phyloP scores from a whole-genome alignment of 2,888 invertebrate species.

The Scaptomyza flava region DNA sequence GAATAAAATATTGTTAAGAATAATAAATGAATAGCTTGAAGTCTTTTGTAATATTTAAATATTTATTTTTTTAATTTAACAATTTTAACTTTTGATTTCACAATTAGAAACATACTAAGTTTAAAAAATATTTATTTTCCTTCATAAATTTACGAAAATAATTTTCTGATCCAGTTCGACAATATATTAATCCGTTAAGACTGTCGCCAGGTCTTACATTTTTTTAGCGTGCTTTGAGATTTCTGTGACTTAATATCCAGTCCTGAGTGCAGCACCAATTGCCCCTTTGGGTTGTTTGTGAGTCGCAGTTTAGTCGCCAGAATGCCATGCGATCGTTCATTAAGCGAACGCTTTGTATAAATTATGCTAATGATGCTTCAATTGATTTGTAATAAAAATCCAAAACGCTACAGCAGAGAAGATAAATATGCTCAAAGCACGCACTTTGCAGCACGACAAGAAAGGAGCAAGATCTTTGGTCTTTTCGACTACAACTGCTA shows the following conservation, averaged over 20 bases:
- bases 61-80: too few species aligned
- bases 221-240: slow-evolving; percentile 11
- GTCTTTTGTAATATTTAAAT: too few species aligned
- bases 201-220: slow-evolving; percentile 2
- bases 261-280: slow-evolving; percentile 18
- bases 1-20: too few species aligned
- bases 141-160: too few species aligned
- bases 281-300: slow-evolving; percentile 8
- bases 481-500: slow-evolving; percentile 20
- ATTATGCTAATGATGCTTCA: slow-evolving; percentile 85
- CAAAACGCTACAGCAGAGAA: slow-evolving; percentile 78
- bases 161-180: slow-evolving; percentile 2
- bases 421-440: slow-evolving; percentile 84
- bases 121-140: too few species aligned
- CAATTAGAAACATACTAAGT: too few species aligned
- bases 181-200: background rate
- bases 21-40: too few species aligned
- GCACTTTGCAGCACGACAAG: slow-evolving; percentile 71
- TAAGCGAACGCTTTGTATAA: slow-evolving; percentile 85
- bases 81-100: too few species aligned
- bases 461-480: slow-evolving; percentile 35
- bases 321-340: slow-evolving; percentile 76
- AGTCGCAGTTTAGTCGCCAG: slow-evolving; percentile 12
- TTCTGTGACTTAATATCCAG: slow-evolving; percentile 26
- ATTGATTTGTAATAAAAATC: slow-evolving; percentile 85